Evolutionary conservation across 2,113 vertebrate species (phyloP).

Genomic region (Neodontobutis hainanensis): DNA sequence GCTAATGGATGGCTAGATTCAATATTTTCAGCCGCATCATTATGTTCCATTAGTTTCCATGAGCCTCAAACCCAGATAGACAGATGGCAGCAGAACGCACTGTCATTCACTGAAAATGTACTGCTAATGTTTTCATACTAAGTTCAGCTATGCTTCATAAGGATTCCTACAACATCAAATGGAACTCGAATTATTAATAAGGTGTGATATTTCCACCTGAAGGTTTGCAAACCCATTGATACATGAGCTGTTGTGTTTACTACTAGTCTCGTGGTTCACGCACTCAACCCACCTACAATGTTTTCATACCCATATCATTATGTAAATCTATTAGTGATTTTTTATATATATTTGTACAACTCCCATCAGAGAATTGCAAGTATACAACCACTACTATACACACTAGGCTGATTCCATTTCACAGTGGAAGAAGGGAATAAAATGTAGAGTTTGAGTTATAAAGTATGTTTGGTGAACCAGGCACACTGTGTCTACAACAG

Average conservation of each 20-base stretch:
- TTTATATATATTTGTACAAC: background rate
- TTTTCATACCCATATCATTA: background rate
- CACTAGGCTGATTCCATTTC: too few relatives aligned
- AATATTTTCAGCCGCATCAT: background rate
- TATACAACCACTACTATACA: too few relatives aligned
- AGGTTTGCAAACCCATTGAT: background rate
- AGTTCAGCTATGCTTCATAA: background rate
- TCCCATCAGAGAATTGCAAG: background rate
- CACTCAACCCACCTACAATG: conserved; percentile 13
- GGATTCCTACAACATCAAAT: background rate
- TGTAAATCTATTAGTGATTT: too few relatives aligned
- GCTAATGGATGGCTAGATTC: background rate
- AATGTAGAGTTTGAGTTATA: too few relatives aligned
- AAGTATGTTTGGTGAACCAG: too few relatives aligned
- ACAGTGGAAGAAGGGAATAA: too few relatives aligned
- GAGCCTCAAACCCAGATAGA: background rate
- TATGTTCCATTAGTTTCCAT: background rate
- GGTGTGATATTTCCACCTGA: conserved; percentile 1
- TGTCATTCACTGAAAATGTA: conserved; percentile 6
- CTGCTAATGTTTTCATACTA: conserved; percentile 2
- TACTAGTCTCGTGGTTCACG: conserved; percentile 4
- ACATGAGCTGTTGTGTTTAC: conserved; percentile 1
- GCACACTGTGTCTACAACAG: too few relatives aligned
- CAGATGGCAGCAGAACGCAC: conserved; percentile 11
- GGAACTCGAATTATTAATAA: background rate